Evolutionary conservation across 2,888 invertebrate genomes (phyloP).

Genomic region (Ochropleura plecta): DNA sequence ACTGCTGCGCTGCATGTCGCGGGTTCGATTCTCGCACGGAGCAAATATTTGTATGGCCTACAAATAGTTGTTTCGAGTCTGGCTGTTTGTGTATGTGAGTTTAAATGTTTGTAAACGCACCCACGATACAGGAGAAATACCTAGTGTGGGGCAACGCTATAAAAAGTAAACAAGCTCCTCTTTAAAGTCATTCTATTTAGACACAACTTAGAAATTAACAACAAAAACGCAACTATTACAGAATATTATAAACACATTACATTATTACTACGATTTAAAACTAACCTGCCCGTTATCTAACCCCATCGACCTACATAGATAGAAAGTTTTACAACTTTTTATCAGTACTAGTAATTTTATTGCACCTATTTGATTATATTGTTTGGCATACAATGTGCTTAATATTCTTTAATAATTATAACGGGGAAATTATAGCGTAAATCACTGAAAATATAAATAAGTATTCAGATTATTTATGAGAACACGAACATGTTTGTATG

Average conservation of each 20-base stretch:
- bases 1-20: too few relatives aligned
- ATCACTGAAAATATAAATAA: not conserved
- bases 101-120: too few relatives aligned
- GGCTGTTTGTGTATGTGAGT: too few relatives aligned
- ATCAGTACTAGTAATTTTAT: conserved; percentile 41
- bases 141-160: too few relatives aligned
- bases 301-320: conserved; percentile 59
- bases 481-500: not conserved
- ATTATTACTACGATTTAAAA: conserved; percentile 22
- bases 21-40: too few relatives aligned
- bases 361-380: conserved; percentile 19
- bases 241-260: conserved; percentile 7
- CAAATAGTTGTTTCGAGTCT: too few relatives aligned
- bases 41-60: too few relatives aligned
- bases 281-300: conserved; percentile 38
- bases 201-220: not conserved
- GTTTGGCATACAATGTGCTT: conserved; percentile 17
- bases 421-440: not conserved
- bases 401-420: conserved; percentile 6
- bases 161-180: too few relatives aligned
- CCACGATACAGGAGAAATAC: too few relatives aligned
- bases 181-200: too few relatives aligned
- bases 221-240: not conserved
- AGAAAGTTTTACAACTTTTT: conserved; percentile 44
- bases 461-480: not conserved